phyloP scores from a whole-genome alignment of 1,140 invertebrate species.

The Andrena cerasifolii region DNA sequence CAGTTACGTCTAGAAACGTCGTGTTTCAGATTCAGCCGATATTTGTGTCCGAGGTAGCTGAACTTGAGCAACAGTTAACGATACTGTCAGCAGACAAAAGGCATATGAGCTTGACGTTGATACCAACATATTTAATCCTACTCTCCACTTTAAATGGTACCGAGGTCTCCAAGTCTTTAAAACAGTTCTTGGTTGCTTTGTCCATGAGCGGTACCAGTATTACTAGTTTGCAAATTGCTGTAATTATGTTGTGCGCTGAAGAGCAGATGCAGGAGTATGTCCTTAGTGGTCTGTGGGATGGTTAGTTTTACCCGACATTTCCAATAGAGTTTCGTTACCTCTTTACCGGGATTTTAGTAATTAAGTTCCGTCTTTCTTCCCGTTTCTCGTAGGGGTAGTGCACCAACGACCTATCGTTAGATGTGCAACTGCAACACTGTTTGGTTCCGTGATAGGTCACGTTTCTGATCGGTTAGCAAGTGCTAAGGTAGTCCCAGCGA shows the following conservation, averaged over 20 bases:
- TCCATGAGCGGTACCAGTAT: slow-evolving; percentile 80
- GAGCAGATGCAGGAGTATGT: slow-evolving; percentile 84
- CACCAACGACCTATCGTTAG: slow-evolving; percentile 85
- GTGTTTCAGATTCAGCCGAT: slow-evolving; percentile 70
- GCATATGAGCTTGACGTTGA: slow-evolving; percentile 67
- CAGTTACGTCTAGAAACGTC: neutral
- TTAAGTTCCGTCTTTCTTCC: slow-evolving; percentile 20
- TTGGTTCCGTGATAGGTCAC: slow-evolving; percentile 84
- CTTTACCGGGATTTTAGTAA: slow-evolving; percentile 12
- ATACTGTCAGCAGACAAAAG: slow-evolving; percentile 65
- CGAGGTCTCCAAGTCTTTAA: slow-evolving; percentile 74
- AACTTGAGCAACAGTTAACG: slow-evolving; percentile 72
- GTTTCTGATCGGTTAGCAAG: slow-evolving; percentile 84
- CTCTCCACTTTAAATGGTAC: slow-evolving; percentile 73
- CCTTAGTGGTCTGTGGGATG: slow-evolving; percentile 87
- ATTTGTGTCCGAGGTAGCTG: slow-evolving; percentile 70
- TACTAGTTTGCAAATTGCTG: slow-evolving; percentile 82
- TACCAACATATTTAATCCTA: slow-evolving; percentile 76
- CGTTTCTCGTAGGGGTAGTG: slow-evolving; percentile 83
- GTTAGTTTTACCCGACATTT: slow-evolving; percentile 71
- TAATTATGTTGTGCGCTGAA: slow-evolving; percentile 83
- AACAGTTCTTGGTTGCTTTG: slow-evolving; percentile 75
- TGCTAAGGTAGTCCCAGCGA: slow-evolving; percentile 86
- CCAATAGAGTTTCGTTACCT: neutral
- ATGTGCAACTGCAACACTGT: slow-evolving; percentile 84